Evolutionary conservation across 2,888 invertebrate species (phyloP).

Genomic region (Oasisia sp.): DNA sequence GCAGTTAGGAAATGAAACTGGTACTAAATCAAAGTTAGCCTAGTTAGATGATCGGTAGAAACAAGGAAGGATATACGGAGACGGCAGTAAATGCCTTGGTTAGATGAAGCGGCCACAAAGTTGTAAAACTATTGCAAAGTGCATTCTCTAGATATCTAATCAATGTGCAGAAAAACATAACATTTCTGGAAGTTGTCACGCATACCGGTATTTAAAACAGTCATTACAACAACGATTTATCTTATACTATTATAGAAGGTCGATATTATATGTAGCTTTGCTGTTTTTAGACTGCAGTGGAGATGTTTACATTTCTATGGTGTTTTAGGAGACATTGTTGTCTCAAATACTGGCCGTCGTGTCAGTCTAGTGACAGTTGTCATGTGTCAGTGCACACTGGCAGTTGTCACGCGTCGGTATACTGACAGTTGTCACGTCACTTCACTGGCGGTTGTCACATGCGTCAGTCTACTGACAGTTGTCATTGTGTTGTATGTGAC

Average conservation of each 20-base stretch:
- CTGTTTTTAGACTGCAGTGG: conserved; percentile 3
- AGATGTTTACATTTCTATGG: conserved; percentile 13
- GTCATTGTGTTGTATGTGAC: background rate
- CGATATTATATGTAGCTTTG: conserved; percentile 10
- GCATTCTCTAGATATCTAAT: background rate
- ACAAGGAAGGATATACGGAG: background rate
- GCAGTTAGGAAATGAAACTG: background rate
- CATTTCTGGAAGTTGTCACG: background rate
- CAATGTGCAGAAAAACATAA: background rate
- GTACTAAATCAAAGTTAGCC: background rate
- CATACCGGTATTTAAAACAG: background rate
- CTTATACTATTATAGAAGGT: background rate
- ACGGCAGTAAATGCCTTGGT: background rate
- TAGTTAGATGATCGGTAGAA: background rate
- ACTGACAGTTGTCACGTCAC: too few relatives aligned
- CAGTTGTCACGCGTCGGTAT: too few relatives aligned
- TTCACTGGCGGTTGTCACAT: too few relatives aligned
- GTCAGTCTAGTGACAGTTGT: too few relatives aligned
- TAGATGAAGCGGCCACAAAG: background rate
- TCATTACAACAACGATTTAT: background rate
- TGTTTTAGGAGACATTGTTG: background rate
- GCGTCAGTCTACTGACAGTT: too few relatives aligned
- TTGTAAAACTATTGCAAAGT: background rate
- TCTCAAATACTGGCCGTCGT: background rate
- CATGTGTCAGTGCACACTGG: too few relatives aligned